A percentile compares a stretch with the other conserved stretches of the same genome.
Evolutionary conservation across 2,113 vertebrate species (phyloP).

Genomic region (Notarius quadriscutis): DNA sequence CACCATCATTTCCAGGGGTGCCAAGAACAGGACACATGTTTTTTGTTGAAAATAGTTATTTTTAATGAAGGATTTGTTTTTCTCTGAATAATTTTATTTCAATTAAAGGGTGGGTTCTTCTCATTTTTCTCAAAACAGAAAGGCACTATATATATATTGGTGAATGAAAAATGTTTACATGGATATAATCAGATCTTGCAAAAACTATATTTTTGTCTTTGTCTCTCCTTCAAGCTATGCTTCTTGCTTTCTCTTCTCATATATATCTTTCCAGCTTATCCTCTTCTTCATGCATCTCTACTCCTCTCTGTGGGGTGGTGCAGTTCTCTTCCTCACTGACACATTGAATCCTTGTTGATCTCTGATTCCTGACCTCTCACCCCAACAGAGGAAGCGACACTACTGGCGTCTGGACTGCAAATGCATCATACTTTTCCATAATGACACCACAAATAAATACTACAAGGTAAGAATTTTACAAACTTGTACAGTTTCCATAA

Average conservation of each 20-base stretch:
- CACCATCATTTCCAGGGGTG: too few relatives aligned
- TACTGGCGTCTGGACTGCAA: conserved; percentile 91
- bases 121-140: too few relatives aligned
- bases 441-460: conserved; percentile 87
- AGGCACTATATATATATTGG: too few relatives aligned
- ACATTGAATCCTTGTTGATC: conserved; percentile 50
- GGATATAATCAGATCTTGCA: background rate
- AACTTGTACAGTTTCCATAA: background rate
- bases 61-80: too few relatives aligned
- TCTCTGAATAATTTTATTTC: too few relatives aligned
- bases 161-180: background rate
- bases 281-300: conserved; percentile 34
- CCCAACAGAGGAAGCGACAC: conserved; percentile 83
- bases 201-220: background rate
- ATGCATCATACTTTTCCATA: conserved; percentile 89
- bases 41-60: too few relatives aligned
- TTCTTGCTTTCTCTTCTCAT: conserved; percentile 22
- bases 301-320: conserved; percentile 42
- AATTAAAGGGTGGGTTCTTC: too few relatives aligned
- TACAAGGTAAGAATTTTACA: conserved; percentile 77
- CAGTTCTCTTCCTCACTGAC: conserved; percentile 19
- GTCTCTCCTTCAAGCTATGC: conserved; percentile 17
- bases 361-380: conserved; percentile 49
- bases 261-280: conserved; percentile 5
- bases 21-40: too few relatives aligned